Evolutionary conservation across 2,888 invertebrate genomes (phyloP).

Genomic region (Ephialtes manifestator): DNA sequence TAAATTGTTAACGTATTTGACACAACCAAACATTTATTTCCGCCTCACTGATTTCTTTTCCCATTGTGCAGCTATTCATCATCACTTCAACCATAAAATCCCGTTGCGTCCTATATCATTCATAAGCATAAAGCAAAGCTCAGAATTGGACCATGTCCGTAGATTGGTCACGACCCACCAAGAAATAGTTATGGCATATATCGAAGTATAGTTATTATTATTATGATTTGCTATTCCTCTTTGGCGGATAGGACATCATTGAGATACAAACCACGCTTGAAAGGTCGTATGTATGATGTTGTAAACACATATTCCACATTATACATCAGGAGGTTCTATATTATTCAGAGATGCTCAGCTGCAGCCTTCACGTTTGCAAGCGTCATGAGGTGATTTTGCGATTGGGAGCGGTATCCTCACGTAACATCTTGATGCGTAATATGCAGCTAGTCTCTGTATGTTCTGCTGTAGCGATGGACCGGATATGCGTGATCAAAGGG

Average conservation of each 20-base stretch:
- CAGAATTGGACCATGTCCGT: background rate
- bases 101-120: no score
- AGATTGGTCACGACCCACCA: background rate
- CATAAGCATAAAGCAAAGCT: background rate
- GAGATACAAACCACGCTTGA: background rate
- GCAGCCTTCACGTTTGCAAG: slow-evolving; percentile 6
- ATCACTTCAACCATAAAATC: background rate
- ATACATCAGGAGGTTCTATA: background rate
- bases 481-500: slow-evolving; percentile 75
- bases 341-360: slow-evolving; percentile 9
- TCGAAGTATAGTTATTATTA: background rate
- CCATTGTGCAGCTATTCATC: background rate
- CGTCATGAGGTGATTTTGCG: background rate
- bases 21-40: no score
- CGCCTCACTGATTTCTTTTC: no score
- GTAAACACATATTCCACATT: background rate
- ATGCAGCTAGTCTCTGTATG: slow-evolving; percentile 24
- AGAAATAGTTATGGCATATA: background rate
- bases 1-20: no score
- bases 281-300: background rate
- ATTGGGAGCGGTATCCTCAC: slow-evolving; percentile 5
- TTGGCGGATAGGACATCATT: background rate
- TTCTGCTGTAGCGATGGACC: slow-evolving; percentile 53
- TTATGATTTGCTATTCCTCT: background rate
- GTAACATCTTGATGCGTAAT: slow-evolving; percentile 42